Evolutionary conservation across 2,888 invertebrate genomes (phyloP), one percentile per base, ranked within the genome.

Genomic region (Lasioglossum lativentre): DNA sequence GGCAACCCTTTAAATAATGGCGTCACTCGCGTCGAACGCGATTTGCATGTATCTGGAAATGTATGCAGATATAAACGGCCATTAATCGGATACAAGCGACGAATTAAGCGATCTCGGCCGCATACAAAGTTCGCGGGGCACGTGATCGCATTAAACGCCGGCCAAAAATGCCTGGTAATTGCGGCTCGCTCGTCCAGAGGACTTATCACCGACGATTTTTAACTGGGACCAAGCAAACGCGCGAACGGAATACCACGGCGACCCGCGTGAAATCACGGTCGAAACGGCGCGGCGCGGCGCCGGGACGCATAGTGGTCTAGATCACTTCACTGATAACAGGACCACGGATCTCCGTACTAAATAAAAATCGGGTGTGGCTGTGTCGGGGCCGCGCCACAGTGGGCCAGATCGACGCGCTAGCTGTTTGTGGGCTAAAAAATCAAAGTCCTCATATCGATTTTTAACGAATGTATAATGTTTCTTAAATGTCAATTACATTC

Each of bases 11-110:
- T 80, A 83, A 79, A 80, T 80, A 80, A 80, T 80, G 80, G 72
- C 38, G 66, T 68, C 70, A n/a, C 63, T 71, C 63, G 75, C 47
- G 75, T 68, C 75, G 71, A 75, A 80, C 71, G 63, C 80, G 83
- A 83, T 80, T 83, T 80, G 75, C 63, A 34, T 42, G 63, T 52
- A 52, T 40, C 10, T 75, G 80, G 71, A 80, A 83, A 83, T 83
- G 80, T 80, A 83, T 75, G 75, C 80, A 83, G 83, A 83, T 80
- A 82, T 82, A 82, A 83, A 80, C 80, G 83, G 71, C 71, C 75
- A 71, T 83, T 83, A 75, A 83, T 83, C 80, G 75, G 83, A 80
- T 80, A 83, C 75, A 83, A 80, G 72, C 71, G 83, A 75, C 75
- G 75, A 63, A 63, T 83, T 83, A 83, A 80, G 79, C 79, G 79